Evolutionary conservation across 2,113 vertebrate genomes (phyloP).

Genomic region (cat (Felis catus)): F.catus_Fca126_mat1.0 CM031414.1:57874501-57875000

Average conservation of each 20-base stretch:
- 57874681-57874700: neutral
- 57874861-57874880: neutral
- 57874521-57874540: neutral
- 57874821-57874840: neutral
- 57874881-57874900: neutral
- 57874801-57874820: neutral
- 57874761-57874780: neutral
- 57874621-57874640: neutral
- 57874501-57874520: neutral
- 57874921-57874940: neutral
- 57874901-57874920: neutral
- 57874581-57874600: neutral
- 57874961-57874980: rapidly evolving
- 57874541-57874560: neutral
- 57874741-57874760: neutral
- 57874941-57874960: neutral
- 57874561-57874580: neutral
- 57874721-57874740: too few species aligned
- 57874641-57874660: neutral
- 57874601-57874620: constrained; percentile 6
- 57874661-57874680: neutral
- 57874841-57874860: neutral
- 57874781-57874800: neutral
- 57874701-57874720: too few species aligned
- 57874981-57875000: neutral